These are phyloP conservation scores for Amazona finschi DNA, from an alignment of 2,797 vertebrate genomes.

Conservation along the genomic window DNA sequence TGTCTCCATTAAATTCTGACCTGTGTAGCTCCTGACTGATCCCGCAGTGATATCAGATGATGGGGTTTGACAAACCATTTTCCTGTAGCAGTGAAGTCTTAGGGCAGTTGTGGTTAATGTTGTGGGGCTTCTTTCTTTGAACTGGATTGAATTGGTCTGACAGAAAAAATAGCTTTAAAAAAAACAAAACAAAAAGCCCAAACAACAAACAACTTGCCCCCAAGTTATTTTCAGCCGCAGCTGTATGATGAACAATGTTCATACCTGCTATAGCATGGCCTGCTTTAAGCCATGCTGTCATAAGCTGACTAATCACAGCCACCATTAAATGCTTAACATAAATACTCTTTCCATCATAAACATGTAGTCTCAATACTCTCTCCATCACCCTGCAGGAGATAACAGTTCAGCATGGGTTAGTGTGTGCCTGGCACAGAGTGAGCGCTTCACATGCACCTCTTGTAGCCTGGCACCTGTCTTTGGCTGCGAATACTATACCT, in stretches of 20 bases:
- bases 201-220: too few species aligned
- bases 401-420: neutral
- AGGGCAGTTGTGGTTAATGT: neutral
- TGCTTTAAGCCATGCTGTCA: neutral
- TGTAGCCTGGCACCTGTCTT: neutral
- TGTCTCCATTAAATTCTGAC: neutral
- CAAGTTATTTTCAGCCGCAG: neutral
- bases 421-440: neutral
- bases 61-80: neutral
- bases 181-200: neutral
- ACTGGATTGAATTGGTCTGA: neutral
- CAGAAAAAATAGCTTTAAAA: neutral
- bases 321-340: neutral
- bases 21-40: rapidly evolving
- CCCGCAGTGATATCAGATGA: neutral
- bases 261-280: neutral
- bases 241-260: neutral
- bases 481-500: neutral
- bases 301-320: neutral
- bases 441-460: rapidly evolving
- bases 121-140: neutral
- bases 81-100: neutral
- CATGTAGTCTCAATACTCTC: neutral
- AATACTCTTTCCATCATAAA: neutral
- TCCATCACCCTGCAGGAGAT: neutral